These are phyloP conservation scores for Oryzias celebensis DNA, from an alignment of 2,113 vertebrate genomes.

Conservation along the genomic window DNA sequence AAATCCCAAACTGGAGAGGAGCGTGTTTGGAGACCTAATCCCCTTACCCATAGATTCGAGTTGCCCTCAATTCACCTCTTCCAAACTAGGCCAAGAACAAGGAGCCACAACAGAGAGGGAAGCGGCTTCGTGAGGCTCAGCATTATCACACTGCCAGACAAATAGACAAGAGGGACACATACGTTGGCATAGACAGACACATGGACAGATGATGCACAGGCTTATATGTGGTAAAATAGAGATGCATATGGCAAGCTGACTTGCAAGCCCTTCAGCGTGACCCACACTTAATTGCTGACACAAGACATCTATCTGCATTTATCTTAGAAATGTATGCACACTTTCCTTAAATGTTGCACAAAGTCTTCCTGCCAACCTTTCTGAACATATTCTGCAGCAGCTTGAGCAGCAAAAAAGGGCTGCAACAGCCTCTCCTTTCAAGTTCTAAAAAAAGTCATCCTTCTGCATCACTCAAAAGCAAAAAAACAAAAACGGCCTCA, in stretches of 20 bases:
- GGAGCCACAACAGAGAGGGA: constrained; percentile 67
- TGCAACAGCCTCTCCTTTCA: no score
- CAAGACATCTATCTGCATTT: no score
- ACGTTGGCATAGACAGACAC: constrained; percentile 30
- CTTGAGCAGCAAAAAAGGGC: no score
- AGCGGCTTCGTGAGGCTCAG: constrained; percentile 58
- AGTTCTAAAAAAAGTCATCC: no score
- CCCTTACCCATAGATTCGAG: constrained; percentile 72
- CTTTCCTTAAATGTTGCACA: no score
- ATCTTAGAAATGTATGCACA: no score
- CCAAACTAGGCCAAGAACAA: constrained; percentile 81
- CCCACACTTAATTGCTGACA: no score
- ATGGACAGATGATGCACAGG: constrained; percentile 52
- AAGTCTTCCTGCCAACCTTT: no score
- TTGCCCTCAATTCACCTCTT: constrained; percentile 77
- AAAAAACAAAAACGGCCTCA: background rate
- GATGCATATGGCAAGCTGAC: constrained; percentile 26
- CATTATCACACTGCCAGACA: constrained; percentile 50
- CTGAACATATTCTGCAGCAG: no score
- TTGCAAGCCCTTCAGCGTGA: background rate
- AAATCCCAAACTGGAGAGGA: constrained; percentile 79
- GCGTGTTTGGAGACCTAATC: constrained; percentile 76
- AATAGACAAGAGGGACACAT: constrained; percentile 46
- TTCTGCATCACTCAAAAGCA: no score
- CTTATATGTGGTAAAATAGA: constrained; percentile 26